Evolutionary conservation across 2,797 vertebrate genomes (phyloP), one percentile per base, ranked within the genome.

Genomic region (Australoheros facetus): DNA sequence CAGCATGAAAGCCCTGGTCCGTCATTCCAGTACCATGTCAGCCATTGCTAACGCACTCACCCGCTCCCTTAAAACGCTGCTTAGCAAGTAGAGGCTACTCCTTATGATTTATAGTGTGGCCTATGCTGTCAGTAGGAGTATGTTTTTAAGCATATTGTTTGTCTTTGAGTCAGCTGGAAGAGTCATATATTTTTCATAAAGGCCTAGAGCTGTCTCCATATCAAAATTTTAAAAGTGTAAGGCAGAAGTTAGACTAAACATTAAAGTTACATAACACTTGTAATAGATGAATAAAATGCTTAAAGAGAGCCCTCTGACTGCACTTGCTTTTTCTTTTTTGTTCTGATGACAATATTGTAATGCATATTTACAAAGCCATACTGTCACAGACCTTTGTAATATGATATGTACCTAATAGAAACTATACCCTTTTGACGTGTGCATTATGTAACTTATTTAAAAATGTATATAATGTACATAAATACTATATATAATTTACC

Each of bases 41-140:
- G 96, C 98, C 94, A 97, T 98, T 89, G 96, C 98, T 94, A 99
- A 98, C 95, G 97, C 98, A 95, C 97, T 99, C 95, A 99, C 97
- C 89, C 96, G 97, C 96, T 99, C 98, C 95, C 97, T 99, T 95
- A 99, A 98, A 96, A 98, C 95, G 95, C 97, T 99, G 96, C 98
- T 98, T 92, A 98, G 97, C 95, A 98, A 98, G 94, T 98, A 96
- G 96, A 95, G 88, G 87, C 89, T 85, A 78, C 75, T 75, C 77
- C 71, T 82, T 82, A 75, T 88, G 77, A 87, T 91, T 81, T 86
- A 56, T 87, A 85, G 91, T 87, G 91, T 91, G 88, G 90, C 91
- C 91, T 91, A 91, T 71, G 75, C 87, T 88, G 87, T 93, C 87
- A 75, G 85, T 34, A 74, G 66, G 80, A 57, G 69, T 85, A 87